phyloP scores from a whole-genome alignment of 2,797 vertebrate species.

The Melanotaenia trifasciata region DNA sequence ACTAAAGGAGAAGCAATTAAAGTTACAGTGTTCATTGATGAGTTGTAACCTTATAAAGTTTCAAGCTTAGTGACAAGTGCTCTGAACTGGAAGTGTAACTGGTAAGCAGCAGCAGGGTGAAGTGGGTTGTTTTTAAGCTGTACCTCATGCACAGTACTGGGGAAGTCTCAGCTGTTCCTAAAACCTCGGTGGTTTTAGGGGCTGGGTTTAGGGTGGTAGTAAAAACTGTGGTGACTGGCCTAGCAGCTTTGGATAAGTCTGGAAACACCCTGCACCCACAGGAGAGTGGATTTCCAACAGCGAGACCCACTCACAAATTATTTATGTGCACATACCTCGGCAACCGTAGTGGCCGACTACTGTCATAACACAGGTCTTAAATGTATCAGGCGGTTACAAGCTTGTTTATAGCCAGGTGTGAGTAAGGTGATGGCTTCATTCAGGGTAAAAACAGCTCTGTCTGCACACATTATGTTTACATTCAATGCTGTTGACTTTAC shows the following conservation, averaged over 20 bases:
- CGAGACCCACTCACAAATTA: constrained; percentile 28
- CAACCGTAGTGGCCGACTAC: constrained; percentile 25
- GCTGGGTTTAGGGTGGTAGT: too few species aligned
- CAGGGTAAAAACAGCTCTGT: constrained; percentile 4
- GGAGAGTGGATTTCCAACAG: constrained; percentile 28
- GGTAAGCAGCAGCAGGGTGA: constrained; percentile 56
- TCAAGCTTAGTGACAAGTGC: constrained; percentile 56
- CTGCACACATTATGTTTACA: constrained; percentile 38
- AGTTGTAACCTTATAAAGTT: constrained; percentile 37
- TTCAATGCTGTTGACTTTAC: constrained; percentile 25
- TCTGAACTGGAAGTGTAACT: constrained; percentile 45
- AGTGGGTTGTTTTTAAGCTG: constrained; percentile 36
- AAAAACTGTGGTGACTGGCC: constrained; percentile 29
- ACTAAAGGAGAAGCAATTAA: constrained; percentile 53
- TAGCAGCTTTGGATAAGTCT: constrained; percentile 46
- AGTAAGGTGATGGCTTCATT: constrained; percentile 9
- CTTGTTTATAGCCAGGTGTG: constrained; percentile 31
- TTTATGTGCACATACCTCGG: constrained; percentile 38
- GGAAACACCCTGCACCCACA: constrained; percentile 32
- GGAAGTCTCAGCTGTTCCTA: constrained; percentile 30
- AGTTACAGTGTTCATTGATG: constrained; percentile 60
- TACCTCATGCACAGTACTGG: constrained; percentile 29
- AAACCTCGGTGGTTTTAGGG: constrained; percentile 61
- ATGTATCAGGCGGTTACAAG: constrained; percentile 17
- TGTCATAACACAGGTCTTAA: constrained; percentile 27